Conservation (phyloP, 2,797 vertebrate genomes). For the Bufotes viridis region DNA sequence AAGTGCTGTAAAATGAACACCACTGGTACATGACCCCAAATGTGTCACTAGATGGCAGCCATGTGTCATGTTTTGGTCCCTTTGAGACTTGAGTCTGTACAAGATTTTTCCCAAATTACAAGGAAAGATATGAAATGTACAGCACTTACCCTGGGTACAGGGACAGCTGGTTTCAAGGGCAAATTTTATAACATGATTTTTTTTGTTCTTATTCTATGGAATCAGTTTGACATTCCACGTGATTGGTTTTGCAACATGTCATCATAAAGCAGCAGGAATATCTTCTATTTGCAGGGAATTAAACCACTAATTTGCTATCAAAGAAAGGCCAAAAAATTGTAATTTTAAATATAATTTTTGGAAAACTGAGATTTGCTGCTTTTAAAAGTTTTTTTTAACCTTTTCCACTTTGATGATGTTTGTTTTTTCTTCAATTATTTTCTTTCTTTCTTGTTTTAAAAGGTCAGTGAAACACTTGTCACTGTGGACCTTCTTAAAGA, state of each 20-base stretch:
- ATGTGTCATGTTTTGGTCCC: conserved; percentile 33
- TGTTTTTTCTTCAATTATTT: neutral
- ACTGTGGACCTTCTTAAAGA: too few species aligned
- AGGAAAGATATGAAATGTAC: neutral
- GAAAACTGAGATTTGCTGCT: neutral
- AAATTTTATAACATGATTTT: neutral
- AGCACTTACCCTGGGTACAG: neutral
- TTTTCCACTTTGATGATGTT: neutral
- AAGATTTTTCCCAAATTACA: conserved; percentile 5
- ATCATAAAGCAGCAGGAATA: neutral
- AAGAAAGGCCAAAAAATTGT: neutral
- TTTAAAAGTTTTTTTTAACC: neutral
- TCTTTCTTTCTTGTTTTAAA: neutral
- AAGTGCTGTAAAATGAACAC: neutral
- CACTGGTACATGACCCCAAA: neutral
- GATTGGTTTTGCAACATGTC: neutral
- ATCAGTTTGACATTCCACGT: neutral
- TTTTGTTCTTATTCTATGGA: neutral
- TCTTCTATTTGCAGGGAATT: neutral
- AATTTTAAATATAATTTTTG: too few species aligned
- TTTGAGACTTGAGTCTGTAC: neutral
- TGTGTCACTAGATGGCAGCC: conserved; percentile 55
- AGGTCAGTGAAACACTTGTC: too few species aligned
- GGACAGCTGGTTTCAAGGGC: neutral
- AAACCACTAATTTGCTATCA: neutral